Base-by-base conservation (phyloP, 2,888 invertebrate species). In the Helobdella robusta region DNA sequence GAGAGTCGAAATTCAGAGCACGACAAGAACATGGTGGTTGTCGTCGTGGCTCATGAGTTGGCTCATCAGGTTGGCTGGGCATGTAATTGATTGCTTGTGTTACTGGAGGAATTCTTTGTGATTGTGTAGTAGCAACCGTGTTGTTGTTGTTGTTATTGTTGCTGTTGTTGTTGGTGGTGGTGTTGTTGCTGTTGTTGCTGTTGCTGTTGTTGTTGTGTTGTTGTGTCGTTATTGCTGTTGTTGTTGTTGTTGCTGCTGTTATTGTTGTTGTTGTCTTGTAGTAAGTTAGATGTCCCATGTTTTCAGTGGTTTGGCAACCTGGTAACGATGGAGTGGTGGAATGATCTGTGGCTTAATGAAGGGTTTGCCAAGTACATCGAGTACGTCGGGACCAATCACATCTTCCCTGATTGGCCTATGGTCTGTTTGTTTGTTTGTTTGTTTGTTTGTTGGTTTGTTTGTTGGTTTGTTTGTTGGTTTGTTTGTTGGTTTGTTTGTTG, bases 311-410 rank as follows among this genome's bases (percentile, higher is more conserved):
- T 81, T 72, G 81, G 80, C 25, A 79, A 80, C 68, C 70, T 79
- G 86, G 92, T 92, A 0, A 93, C 92, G 4, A 87, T 92, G 88
- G 84, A 86, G 72, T 91, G 91, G 91, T 82, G 82, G 82, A 87
- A 89, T 76, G 92, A 93, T 78, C 72, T 80, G 3, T 82, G 93
- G 93, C 81, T 94, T 28, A 94, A 93, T 75, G 89, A 89, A 82
- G 94, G 93, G 0, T 94, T 94, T 78, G 93, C 93, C 2, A 85
- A 87, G 1, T 94, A 87, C 77, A 88, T 93, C 81, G 86, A 89
- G 78, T 89, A 86, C 67, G 70, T 76, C 11, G 88, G 89, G 1
- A 83, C 87, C 0, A 81, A 86, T 72, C 79, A 83, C 20, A 84
- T 86, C 62, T 84, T 87, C 71, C 85, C 86, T 0, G 83, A 86